Evolutionary conservation across 2,113 vertebrate species (phyloP).

Genomic region (Pluvialis apricaria): DNA sequence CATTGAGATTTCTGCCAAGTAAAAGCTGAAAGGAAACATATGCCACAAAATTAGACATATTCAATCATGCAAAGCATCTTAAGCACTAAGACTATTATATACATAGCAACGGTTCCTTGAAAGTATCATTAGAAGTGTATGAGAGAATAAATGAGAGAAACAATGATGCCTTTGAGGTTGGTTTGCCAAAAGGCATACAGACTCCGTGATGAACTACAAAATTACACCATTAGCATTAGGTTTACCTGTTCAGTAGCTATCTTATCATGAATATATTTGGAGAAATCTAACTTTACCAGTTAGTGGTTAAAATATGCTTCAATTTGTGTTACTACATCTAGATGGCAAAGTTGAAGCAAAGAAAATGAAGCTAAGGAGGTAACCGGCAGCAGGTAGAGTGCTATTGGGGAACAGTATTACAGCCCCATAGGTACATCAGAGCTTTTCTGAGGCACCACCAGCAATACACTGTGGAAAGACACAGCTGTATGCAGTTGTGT

Average conservation of each 20-base stretch:
- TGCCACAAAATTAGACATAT: conserved; percentile 55
- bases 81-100: not conserved
- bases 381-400: not conserved
- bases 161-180: not conserved
- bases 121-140: conserved; percentile 37
- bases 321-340: not conserved
- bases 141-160: conserved; percentile 44
- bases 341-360: not conserved
- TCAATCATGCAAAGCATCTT: conserved; percentile 39
- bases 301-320: not conserved
- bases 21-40: conserved; percentile 85
- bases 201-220: not conserved
- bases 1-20: conserved; percentile 99
- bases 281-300: not conserved
- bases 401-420: conserved; percentile 19
- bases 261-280: not conserved
- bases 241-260: not conserved
- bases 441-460: not conserved
- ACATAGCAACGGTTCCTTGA: conserved; percentile 51
- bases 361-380: not conserved
- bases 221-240: not conserved
- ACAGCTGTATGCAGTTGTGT: not conserved
- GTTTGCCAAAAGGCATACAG: not conserved
- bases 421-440: conserved; percentile 7
- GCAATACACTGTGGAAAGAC: conserved; percentile 15